phyloP scores from a whole-genome alignment of 2,113 vertebrate genomes.

The Edolisoma coerulescens region DNA sequence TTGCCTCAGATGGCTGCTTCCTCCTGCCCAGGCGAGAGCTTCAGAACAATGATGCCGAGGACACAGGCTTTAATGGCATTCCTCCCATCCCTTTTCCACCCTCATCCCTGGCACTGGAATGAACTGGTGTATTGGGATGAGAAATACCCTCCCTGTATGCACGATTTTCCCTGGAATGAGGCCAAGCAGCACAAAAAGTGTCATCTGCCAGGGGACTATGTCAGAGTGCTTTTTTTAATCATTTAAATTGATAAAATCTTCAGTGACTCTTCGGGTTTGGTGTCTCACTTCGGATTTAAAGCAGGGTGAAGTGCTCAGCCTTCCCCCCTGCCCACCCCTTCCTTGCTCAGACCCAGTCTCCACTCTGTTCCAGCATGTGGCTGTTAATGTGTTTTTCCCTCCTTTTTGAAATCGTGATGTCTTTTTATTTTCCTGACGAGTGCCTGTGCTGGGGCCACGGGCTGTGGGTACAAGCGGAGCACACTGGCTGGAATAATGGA shows the following conservation, averaged over 20 bases:
- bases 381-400: background rate
- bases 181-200: background rate
- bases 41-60: background rate
- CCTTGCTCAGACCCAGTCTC: background rate
- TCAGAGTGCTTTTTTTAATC: background rate
- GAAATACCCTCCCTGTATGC: rapidly evolving
- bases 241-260: background rate
- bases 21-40: background rate
- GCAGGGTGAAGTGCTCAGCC: background rate
- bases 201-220: background rate
- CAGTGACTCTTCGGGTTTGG: background rate
- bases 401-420: constrained; percentile 44
- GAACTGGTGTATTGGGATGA: background rate
- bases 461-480: background rate
- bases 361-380: constrained; percentile 8
- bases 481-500: background rate
- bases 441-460: background rate
- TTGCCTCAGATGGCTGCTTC: background rate
- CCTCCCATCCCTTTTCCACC: background rate
- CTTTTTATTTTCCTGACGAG: background rate
- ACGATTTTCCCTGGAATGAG: background rate
- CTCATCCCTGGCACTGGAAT: background rate
- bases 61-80: background rate
- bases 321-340: background rate
- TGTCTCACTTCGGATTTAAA: background rate